Evolutionary conservation across 2,797 vertebrate species (phyloP).

Genomic region (Mionectes olivaceus): DNA sequence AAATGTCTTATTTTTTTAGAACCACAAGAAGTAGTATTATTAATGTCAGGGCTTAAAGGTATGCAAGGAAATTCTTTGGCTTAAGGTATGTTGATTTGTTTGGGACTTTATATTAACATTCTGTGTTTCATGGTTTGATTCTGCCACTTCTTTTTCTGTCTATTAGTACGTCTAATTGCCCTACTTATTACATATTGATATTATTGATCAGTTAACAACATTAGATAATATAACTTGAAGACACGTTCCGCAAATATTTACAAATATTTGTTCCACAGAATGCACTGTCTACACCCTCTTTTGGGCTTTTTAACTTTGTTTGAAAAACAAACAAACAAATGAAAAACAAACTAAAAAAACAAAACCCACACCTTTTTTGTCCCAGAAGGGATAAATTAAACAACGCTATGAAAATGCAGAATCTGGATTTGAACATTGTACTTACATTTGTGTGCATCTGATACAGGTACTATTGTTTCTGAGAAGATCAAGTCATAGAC

Average conservation of each 20-base stretch:
- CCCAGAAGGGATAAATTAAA: fast-evolving
- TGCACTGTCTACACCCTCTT: not conserved
- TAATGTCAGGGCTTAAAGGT: not conserved
- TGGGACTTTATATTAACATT: not conserved
- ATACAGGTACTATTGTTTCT: not conserved
- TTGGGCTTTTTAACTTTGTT: not conserved
- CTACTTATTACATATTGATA: not conserved
- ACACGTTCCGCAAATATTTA: not conserved
- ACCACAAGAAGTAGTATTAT: not conserved
- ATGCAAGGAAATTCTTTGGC: not conserved
- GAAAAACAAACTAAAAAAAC: not conserved
- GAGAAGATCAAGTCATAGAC: not conserved
- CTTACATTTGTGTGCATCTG: not conserved
- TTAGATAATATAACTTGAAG: not conserved
- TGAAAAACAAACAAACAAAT: not conserved
- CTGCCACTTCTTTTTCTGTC: not conserved
- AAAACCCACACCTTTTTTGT: not conserved
- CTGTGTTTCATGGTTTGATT: not conserved
- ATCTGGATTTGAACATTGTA: not conserved
- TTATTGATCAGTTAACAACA: not conserved
- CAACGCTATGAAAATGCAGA: not conserved
- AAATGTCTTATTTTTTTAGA: not conserved
- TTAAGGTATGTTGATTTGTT: not conserved
- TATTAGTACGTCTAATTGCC: not conserved
- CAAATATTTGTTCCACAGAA: not conserved